phyloP scores from a whole-genome alignment of 2,797 vertebrate genomes.

The Uromys caudimaculatus region DNA sequence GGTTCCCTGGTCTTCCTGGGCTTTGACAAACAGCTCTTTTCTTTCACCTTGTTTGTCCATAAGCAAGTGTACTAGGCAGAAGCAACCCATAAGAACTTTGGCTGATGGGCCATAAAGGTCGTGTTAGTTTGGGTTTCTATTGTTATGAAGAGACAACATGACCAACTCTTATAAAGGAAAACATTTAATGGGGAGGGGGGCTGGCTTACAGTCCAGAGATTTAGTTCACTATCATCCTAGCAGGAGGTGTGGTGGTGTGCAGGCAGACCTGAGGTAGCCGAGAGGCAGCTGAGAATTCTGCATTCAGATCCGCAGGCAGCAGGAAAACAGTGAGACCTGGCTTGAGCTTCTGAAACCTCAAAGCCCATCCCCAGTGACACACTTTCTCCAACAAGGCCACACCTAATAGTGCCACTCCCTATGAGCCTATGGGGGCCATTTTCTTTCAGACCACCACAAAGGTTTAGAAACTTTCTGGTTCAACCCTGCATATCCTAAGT shows the following conservation, averaged over 20 bases:
- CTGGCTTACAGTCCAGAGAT: not conserved
- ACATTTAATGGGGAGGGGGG: not conserved
- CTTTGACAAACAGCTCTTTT: not conserved
- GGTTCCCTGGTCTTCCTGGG: not conserved
- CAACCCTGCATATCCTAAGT: not conserved
- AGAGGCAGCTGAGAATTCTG: not conserved
- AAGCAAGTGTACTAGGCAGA: not conserved
- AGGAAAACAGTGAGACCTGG: not conserved
- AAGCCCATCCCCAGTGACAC: not conserved
- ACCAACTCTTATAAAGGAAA: not conserved
- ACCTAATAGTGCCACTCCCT: not conserved
- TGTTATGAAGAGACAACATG: not conserved
- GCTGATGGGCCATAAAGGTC: not conserved
- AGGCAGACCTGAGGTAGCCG: not conserved
- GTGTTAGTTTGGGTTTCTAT: not conserved
- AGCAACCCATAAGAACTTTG: not conserved
- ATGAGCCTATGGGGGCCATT: not conserved
- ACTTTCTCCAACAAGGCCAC: not conserved
- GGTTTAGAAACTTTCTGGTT: not conserved
- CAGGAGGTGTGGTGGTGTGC: not conserved
- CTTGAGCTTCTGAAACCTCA: not conserved
- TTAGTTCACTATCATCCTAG: not conserved
- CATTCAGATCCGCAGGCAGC: not conserved
- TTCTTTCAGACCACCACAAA: not conserved
- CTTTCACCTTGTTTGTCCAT: not conserved